Conservation (phyloP, 2,797 vertebrate species). For the Peromyscus melanophrys region DNA sequence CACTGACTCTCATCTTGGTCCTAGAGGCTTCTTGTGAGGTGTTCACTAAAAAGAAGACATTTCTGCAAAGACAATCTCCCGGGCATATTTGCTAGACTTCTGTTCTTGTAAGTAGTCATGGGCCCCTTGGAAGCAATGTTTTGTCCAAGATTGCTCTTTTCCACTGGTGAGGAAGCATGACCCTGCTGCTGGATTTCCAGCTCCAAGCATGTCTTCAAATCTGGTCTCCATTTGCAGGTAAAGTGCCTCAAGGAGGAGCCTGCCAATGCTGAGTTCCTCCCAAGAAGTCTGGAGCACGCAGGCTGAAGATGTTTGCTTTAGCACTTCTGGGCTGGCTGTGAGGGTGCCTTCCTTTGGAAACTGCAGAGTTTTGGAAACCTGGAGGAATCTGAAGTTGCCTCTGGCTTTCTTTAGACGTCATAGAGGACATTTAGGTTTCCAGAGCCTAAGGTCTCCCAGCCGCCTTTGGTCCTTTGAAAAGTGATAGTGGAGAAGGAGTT, state of each 20-base stretch:
- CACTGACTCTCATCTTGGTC: neutral
- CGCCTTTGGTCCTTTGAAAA: neutral
- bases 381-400: neutral
- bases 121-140: constrained; percentile 16
- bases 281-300: neutral
- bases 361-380: neutral
- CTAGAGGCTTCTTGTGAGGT: neutral
- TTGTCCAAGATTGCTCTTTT: neutral
- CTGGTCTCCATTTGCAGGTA: neutral
- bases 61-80: neutral
- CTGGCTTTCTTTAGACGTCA: neutral
- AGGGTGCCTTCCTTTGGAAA: neutral
- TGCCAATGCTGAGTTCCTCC: neutral
- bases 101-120: neutral
- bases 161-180: neutral
- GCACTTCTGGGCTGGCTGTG: neutral
- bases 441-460: constrained; percentile 8
- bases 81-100: neutral
- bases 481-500: neutral
- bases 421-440: neutral
- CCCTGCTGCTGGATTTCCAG: neutral
- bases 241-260: neutral
- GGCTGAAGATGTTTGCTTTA: neutral
- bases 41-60: neutral
- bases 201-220: neutral